Evolutionary conservation across 2,888 invertebrate genomes (phyloP).

Genomic region (Clivina fossor): DNA sequence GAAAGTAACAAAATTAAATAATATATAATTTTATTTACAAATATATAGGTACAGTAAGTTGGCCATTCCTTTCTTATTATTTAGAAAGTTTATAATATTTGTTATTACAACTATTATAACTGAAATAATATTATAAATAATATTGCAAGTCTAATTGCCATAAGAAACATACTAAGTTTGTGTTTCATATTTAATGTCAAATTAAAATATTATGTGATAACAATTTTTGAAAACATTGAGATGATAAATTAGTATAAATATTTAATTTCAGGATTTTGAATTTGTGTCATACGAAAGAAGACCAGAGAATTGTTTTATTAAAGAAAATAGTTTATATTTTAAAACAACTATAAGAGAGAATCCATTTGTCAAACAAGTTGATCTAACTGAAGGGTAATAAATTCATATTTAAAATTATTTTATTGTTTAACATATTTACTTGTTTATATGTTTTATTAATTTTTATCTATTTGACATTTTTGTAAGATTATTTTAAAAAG

Average conservation of each 20-base stretch:
- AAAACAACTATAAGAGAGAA: conserved; percentile 45
- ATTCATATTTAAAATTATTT: not conserved
- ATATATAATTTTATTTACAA: too few relatives aligned
- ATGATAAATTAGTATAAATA: conserved; percentile 17
- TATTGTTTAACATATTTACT: too few relatives aligned
- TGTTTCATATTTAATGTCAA: too few relatives aligned
- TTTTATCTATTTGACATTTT: not conserved
- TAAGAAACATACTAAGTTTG: conserved; percentile 4
- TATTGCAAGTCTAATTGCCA: conserved; percentile 8
- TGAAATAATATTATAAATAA: not conserved
- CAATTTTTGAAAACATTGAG: too few relatives aligned
- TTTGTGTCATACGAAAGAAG: conserved; percentile 54
- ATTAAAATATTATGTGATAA: too few relatives aligned
- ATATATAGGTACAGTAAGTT: too few relatives aligned
- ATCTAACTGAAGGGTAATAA: conserved; percentile 35
- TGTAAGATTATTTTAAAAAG: conserved; percentile 41
- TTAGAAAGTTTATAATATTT: too few relatives aligned
- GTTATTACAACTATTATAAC: too few relatives aligned
- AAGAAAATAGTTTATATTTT: conserved; percentile 49
- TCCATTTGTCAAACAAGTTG: not conserved
- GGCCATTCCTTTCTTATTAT: too few relatives aligned
- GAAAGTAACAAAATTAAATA: too few relatives aligned
- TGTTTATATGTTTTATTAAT: too few relatives aligned
- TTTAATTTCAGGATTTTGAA: conserved; percentile 51
- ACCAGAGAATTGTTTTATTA: conserved; percentile 47